phyloP scores from a whole-genome alignment of 2,888 invertebrate genomes.

The Criorhina ranunculi region DNA sequence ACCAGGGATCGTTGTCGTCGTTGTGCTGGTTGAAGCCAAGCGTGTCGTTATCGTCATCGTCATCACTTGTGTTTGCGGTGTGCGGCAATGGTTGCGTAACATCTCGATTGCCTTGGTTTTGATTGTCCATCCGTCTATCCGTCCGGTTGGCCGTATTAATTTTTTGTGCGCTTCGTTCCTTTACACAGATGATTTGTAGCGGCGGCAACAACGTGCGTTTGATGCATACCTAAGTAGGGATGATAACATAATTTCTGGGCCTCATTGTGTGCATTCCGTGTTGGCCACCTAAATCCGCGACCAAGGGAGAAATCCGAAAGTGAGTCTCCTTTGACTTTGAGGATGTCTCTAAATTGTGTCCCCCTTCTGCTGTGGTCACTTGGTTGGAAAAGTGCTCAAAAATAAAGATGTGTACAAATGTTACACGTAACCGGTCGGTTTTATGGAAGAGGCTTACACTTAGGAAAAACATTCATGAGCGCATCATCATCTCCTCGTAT shows the following conservation, averaged over 20 bases:
- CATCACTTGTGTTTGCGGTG: constrained; percentile 68
- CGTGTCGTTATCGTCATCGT: constrained; percentile 69
- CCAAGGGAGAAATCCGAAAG: constrained; percentile 66
- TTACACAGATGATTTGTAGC: constrained; percentile 59
- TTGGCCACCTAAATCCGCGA: constrained; percentile 23
- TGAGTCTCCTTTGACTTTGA: constrained; percentile 64
- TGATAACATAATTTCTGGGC: constrained; percentile 70
- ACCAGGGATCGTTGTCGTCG: constrained; percentile 17
- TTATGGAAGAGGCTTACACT: not conserved
- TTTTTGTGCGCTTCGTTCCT: constrained; percentile 36
- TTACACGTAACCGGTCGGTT: constrained; percentile 33
- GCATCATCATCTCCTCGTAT: constrained; percentile 62
- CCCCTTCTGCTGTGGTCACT: not conserved
- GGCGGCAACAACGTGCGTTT: constrained; percentile 68
- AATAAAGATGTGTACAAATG: constrained; percentile 14
- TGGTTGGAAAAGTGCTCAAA: not conserved
- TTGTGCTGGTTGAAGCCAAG: constrained; percentile 30
- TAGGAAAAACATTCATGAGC: constrained; percentile 43
- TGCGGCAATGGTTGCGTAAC: constrained; percentile 72
- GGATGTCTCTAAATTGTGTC: constrained; percentile 49
- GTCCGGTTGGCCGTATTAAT: constrained; percentile 45
- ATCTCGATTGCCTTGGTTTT: constrained; percentile 76
- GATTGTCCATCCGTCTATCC: constrained; percentile 66
- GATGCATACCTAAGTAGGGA: constrained; percentile 73
- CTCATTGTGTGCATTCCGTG: constrained; percentile 19